These are phyloP conservation scores for Epirrhoe alternata DNA, from an alignment of 2,888 invertebrate genomes.

Conservation along the genomic window DNA sequence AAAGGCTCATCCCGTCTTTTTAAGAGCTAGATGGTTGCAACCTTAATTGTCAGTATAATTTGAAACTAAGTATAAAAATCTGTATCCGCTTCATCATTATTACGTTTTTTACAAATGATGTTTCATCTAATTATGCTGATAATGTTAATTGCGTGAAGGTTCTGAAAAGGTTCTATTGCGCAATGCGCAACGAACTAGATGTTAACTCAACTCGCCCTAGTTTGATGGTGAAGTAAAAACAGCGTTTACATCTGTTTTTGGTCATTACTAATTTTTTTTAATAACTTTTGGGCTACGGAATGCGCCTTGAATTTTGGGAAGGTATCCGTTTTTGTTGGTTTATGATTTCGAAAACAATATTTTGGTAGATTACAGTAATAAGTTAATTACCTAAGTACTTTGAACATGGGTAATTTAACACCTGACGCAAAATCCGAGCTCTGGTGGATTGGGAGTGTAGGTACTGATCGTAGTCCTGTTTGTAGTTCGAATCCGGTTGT, in stretches of 20 bases:
- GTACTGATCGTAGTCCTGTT: too few relatives aligned
- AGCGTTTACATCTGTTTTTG: neutral
- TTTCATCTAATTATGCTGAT: neutral
- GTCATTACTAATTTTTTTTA: neutral
- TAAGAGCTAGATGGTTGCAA: too few relatives aligned
- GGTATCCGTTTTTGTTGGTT: neutral
- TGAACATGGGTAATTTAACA: too few relatives aligned
- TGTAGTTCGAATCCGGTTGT: too few relatives aligned
- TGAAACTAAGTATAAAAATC: neutral
- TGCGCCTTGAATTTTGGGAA: neutral
- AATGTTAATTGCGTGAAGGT: neutral
- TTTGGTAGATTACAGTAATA: too few relatives aligned
- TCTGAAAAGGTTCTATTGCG: neutral
- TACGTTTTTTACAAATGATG: neutral
- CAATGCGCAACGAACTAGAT: neutral
- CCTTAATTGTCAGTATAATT: too few relatives aligned
- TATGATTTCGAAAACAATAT: too few relatives aligned
- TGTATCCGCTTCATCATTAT: neutral
- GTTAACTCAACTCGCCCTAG: neutral
- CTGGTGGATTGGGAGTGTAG: too few relatives aligned
- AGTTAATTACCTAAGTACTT: too few relatives aligned
- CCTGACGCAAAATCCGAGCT: too few relatives aligned
- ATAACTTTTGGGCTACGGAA: neutral
- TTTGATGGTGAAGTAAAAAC: neutral
- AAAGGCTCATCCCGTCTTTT: too few relatives aligned